Percentiles rank a stretch among this genome's conserved stretches.
phyloP scores from a whole-genome alignment of 2,797 vertebrate genomes.

The Syngnathus acus region DNA sequence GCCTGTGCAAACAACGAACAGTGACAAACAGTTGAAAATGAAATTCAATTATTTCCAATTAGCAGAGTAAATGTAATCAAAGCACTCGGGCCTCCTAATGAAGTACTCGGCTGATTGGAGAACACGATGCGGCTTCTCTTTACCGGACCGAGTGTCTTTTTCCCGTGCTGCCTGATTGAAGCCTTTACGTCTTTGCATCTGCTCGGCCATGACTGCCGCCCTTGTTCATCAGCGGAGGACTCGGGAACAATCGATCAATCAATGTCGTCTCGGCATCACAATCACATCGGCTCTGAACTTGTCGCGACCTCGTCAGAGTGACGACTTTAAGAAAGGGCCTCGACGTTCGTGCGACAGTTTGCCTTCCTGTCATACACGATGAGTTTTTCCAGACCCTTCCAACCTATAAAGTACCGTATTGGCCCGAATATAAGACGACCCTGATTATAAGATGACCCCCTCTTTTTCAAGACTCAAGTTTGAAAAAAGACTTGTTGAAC shows the following conservation, averaged over 20 bases:
- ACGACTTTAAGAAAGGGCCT: constrained; percentile 1
- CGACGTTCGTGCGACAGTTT: too few species aligned
- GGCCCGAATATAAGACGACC: too few species aligned
- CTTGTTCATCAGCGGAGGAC: constrained; percentile 52
- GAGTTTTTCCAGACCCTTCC: too few species aligned
- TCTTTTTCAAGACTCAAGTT: too few species aligned
- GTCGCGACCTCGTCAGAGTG: background rate
- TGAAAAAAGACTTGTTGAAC: too few species aligned
- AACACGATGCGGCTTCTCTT: background rate
- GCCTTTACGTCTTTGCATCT: constrained; percentile 44
- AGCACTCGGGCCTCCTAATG: background rate
- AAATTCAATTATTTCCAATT: background rate
- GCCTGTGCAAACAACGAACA: background rate
- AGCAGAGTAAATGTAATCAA: background rate
- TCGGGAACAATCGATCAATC: constrained; percentile 49
- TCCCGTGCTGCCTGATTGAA: constrained; percentile 35
- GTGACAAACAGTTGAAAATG: background rate
- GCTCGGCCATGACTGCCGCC: constrained; percentile 47
- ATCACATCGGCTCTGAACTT: constrained; percentile 17
- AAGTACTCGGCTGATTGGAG: background rate
- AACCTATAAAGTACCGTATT: too few species aligned
- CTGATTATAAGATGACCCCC: too few species aligned
- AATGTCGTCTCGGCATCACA: constrained; percentile 24
- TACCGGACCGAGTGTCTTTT: background rate
- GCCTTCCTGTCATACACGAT: too few species aligned